phyloP scores from a whole-genome alignment of 2,888 invertebrate species.

The Ophion ventricosus region DNA sequence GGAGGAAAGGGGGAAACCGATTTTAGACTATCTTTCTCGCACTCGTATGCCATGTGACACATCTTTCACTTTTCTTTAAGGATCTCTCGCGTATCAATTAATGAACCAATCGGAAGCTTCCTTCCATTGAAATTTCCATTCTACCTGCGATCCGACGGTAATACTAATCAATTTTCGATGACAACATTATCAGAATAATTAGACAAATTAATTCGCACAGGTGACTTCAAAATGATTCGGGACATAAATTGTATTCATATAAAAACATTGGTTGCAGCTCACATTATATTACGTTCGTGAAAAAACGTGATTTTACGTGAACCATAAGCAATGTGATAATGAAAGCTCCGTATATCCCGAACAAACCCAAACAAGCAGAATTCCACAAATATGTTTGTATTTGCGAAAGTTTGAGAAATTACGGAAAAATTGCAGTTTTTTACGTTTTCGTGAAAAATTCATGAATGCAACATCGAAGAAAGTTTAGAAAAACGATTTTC shows the following conservation, averaged over 20 bases:
- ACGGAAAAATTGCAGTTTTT: background rate
- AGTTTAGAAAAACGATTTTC: no score
- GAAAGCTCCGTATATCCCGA: background rate
- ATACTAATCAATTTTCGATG: background rate
- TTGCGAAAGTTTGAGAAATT: background rate
- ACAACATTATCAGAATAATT: background rate
- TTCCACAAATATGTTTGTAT: background rate
- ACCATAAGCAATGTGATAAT: background rate
- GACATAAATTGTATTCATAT: background rate
- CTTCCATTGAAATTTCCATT: no score
- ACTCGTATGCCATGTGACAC: background rate
- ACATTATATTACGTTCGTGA: background rate
- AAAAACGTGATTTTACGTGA: background rate
- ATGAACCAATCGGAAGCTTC: no score
- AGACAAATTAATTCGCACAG: background rate
- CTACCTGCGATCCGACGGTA: no score
- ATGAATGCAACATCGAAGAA: background rate
- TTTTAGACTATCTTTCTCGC: background rate
- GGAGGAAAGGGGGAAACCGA: no score
- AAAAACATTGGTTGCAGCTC: background rate
- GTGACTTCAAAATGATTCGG: background rate
- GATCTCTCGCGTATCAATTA: background rate
- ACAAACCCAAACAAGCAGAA: no score
- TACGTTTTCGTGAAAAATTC: background rate
- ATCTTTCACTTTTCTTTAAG: background rate